Evolutionary conservation across 1,140 invertebrate genomes (phyloP).

Genomic region (Drosophila guanche): DNA sequence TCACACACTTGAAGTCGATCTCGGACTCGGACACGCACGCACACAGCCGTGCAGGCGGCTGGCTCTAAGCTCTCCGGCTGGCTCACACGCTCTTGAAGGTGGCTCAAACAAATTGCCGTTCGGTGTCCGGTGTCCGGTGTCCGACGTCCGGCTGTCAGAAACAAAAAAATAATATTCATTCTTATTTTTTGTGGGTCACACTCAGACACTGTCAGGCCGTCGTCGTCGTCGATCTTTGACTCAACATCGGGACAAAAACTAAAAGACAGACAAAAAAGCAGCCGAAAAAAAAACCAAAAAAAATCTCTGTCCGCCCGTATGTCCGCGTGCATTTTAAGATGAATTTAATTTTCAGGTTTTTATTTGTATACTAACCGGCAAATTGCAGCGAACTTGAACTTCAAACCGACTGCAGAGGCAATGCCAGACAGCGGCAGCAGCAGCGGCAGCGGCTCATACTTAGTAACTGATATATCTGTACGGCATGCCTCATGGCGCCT

Average conservation of each 20-base stretch:
- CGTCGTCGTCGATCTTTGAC: constrained; percentile 22
- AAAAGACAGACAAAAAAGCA: not conserved
- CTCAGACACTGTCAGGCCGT: constrained; percentile 11
- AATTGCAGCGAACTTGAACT: constrained; percentile 81
- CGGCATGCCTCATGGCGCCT: constrained; percentile 4
- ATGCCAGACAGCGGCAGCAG: constrained; percentile 26
- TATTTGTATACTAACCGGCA: constrained; percentile 34
- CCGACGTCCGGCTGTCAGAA: constrained; percentile 24
- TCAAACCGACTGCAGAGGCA: constrained; percentile 66
- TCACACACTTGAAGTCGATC: constrained; percentile 33
- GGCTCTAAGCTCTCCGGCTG: too few species aligned
- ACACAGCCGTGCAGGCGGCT: constrained; percentile 4
- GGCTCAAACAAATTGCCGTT: constrained; percentile 24
- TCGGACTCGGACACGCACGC: constrained; percentile 12
- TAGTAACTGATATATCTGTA: constrained; percentile 51
- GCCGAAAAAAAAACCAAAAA: not conserved
- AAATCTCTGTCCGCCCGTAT: not conserved
- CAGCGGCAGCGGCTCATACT: constrained; percentile 17
- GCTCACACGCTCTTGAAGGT: constrained; percentile 42
- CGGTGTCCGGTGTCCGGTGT: not conserved
- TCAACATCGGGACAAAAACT: constrained; percentile 24
- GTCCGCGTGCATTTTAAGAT: constrained; percentile 42
- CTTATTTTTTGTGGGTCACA: constrained; percentile 77
- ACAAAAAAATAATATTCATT: constrained; percentile 76
- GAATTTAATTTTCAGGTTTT: constrained; percentile 46